Conservation (phyloP, 2,113 vertebrate genomes). For the Hypomesus transpacificus region DNA sequence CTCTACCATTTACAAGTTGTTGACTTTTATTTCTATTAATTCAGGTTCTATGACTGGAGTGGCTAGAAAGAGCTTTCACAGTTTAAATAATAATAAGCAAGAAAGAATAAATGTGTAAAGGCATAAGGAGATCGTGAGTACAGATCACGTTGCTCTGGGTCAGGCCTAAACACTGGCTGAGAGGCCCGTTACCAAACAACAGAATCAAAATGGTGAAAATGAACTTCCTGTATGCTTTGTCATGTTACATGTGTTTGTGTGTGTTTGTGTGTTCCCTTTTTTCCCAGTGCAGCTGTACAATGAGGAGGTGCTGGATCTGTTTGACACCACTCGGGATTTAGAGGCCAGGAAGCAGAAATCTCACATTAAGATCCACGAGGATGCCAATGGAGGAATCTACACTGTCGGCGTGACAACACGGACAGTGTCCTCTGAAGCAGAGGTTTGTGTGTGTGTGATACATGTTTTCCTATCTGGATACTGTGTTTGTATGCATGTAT, state of each 20-base stretch:
- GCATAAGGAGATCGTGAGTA: background rate
- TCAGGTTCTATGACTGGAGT: background rate
- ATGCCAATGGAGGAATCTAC: constrained; percentile 90
- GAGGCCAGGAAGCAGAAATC: constrained; percentile 91
- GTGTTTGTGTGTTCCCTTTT: background rate
- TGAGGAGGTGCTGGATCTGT: constrained; percentile 83
- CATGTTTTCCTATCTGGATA: background rate
- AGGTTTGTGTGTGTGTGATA: constrained; percentile 58
- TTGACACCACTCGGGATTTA: constrained; percentile 88
- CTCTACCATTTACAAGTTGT: no score
- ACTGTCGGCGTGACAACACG: constrained; percentile 94
- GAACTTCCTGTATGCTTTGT: no score
- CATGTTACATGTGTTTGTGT: background rate
- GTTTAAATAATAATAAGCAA: background rate
- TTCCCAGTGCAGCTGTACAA: constrained; percentile 62
- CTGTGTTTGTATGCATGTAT: background rate
- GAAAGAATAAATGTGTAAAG: no score
- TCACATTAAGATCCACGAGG: constrained; percentile 94
- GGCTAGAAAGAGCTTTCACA: background rate
- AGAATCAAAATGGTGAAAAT: no score
- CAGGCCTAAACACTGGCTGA: no score
- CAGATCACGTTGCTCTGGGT: no score
- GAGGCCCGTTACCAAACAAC: no score
- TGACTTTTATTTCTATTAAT: background rate
- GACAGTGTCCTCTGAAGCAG: constrained; percentile 84